Evolutionary conservation across 2,888 invertebrate species (phyloP), one percentile per base, ranked within the genome.

Genomic region (Augochlorella aurata): DNA sequence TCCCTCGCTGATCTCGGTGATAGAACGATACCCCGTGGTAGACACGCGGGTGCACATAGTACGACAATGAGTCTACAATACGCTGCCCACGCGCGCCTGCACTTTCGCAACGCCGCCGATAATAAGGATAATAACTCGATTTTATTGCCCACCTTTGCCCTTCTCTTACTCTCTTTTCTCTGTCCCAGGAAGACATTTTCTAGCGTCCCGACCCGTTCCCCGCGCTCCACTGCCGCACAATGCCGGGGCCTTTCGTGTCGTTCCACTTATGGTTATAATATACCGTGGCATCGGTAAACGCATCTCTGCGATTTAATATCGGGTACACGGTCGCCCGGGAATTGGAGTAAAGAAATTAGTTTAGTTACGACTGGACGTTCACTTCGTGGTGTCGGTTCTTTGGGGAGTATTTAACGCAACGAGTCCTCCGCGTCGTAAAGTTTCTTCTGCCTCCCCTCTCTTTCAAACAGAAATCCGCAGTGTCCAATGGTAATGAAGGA

Each of bases 41-140:
- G 65, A 75, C 63, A 83, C 83, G 88, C 88, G 88, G 88, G 88
- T 87, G 87, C 84, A 86, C 85, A 88, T 88, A 79, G 88, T 82
- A 82, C 82, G 85, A 88, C 89, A 88, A 87, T 87, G 88, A 88
- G 85, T 87, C 72, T 75, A 83, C 82, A 38, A 38, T 38, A 67
- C 74, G 73, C 85, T 54, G 81, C 88, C 88, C 84, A 88, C 85
- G 88, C 86, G 76, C 78, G 66, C 77, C 65, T 63, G 73, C 45
- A 65, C 85, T 89, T 89, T 89, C 87, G 83, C 82, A 87, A 89
- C 79, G 76, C 75, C 71, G 85, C 82, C 85, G 84, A 81, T 89
- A 86, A 86, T 89, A 87, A 83, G 85, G 88, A 88, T 88, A 88
- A 89, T 89, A 85, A 87, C 88, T 88, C 87, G 88, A 89, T 89